phyloP scores from a whole-genome alignment of 2,888 invertebrate genomes.

The Micoletzkya japonica region DNA sequence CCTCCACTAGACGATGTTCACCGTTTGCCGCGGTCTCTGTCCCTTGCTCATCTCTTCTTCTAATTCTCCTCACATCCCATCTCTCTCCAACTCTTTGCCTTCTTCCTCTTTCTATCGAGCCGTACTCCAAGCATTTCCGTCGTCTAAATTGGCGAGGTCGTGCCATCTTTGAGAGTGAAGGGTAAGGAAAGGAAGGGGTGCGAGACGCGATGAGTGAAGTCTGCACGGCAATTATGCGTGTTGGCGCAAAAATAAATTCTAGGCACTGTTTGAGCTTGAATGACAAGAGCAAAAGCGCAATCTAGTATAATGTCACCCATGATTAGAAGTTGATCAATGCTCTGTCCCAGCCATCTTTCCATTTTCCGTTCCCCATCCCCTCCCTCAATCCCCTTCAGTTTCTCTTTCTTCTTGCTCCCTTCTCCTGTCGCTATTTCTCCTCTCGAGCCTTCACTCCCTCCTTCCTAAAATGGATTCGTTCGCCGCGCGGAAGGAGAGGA shows the following conservation, averaged over 20 bases:
- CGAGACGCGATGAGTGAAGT: too few relatives aligned
- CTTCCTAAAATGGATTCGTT: constrained; percentile 17
- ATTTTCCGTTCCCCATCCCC: constrained; percentile 9
- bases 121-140: not conserved
- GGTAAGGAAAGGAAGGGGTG: too few relatives aligned
- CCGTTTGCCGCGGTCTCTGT: not conserved
- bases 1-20: not conserved
- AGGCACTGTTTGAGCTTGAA: too few relatives aligned
- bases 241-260: too few relatives aligned
- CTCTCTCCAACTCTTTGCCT: not conserved
- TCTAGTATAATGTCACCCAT: too few relatives aligned
- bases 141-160: too few relatives aligned
- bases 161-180: too few relatives aligned
- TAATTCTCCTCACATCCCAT: not conserved
- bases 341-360: not conserved
- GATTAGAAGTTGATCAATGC: not conserved
- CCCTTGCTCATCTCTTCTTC: not conserved
- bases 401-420: constrained; percentile 23
- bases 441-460: not conserved
- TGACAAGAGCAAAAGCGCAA: too few relatives aligned
- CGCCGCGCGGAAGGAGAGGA: not conserved
- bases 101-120: not conserved
- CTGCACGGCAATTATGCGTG: too few relatives aligned
- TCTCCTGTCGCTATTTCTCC: constrained; percentile 3
- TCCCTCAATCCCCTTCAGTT: constrained; percentile 13